A percentile compares a stretch with the other conserved stretches of the same genome.
Evolutionary conservation across 2,797 vertebrate genomes (phyloP).

Genomic region (Danio kyathit): DNA sequence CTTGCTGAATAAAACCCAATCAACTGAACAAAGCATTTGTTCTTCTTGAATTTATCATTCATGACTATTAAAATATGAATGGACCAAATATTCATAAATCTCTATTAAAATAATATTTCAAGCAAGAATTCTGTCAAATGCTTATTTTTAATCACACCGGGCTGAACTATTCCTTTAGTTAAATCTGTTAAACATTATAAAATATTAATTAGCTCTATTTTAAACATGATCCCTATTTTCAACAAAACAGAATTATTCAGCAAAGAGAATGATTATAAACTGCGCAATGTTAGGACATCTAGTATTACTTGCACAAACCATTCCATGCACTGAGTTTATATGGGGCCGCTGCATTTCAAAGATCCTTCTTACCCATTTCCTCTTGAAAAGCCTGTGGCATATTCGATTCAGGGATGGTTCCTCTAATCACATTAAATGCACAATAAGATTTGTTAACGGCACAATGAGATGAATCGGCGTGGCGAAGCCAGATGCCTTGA

Average conservation of each 20-base stretch:
- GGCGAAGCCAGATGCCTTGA: constrained; percentile 59
- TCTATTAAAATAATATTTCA: neutral
- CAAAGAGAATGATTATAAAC: neutral
- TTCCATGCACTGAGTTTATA: neutral
- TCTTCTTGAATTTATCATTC: neutral
- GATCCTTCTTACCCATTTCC: constrained; percentile 46
- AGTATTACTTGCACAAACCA: neutral
- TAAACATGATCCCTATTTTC: neutral
- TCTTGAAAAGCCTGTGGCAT: constrained; percentile 46
- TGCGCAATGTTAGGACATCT: neutral
- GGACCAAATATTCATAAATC: neutral
- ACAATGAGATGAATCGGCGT: constrained; percentile 59
- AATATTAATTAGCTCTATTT: neutral
- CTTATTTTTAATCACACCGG: neutral
- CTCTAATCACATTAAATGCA: constrained; percentile 58
- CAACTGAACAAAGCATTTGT: too few relatives aligned
- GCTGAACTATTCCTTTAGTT: neutral
- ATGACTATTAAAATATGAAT: neutral
- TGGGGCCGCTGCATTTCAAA: constrained; percentile 21
- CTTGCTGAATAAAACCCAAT: too few relatives aligned
- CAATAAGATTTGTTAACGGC: constrained; percentile 64
- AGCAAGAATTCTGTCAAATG: neutral
- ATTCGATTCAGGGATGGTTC: constrained; percentile 56
- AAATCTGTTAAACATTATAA: neutral
- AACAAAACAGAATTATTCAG: neutral